Base-by-base conservation (phyloP, 2,888 invertebrate species). In the Drosophila multiciliata region DNA sequence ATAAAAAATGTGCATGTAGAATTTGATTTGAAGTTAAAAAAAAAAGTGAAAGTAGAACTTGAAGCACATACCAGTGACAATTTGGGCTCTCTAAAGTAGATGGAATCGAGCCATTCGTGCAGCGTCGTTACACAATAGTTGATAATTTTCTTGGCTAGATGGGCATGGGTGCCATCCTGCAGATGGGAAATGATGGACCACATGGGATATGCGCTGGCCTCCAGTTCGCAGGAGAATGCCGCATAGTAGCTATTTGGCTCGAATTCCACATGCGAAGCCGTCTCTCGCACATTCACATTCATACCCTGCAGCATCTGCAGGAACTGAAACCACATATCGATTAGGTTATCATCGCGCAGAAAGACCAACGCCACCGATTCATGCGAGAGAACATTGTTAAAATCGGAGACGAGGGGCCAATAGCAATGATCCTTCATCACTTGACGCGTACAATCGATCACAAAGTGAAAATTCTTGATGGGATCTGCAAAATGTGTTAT, bases 351-450 rank as follows among this genome's bases (percentile, higher is more conserved):
- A 91, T 99, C 98, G 60, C 96, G 95, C 93, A 99, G 95, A 92
- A 99, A 99, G 91, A 97, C 95, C 82, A 97, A 93, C 20, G 99
- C 98, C 5, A 99, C 98, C 20, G 97, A 97, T 90, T 96, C 95
- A 92, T 99, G 99, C 0, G 98, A 98, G 20, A 99, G 94, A 60
- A 99, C 97, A 93, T 99, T 99, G 92, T 99, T 99, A 83, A 99
- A 95, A 94, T 99, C 99, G 0, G 98, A 98, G 40, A 99, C 98
- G 9, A 99, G 94, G 1, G 99, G 99, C 99, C 99, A 99, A 93
- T 99, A 99, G 93, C 98, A 98, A 92, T 99, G 99, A 91, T 99
- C 98, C 93, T 98, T 98, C 98, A 99, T 98, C 29, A 98, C 97
- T 70, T 96, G 95, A 78, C 96, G 95, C 17, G 96, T 97, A 92